Conservation (phyloP, 2,797 vertebrate genomes). For the Myripristis jacobus region DNA sequence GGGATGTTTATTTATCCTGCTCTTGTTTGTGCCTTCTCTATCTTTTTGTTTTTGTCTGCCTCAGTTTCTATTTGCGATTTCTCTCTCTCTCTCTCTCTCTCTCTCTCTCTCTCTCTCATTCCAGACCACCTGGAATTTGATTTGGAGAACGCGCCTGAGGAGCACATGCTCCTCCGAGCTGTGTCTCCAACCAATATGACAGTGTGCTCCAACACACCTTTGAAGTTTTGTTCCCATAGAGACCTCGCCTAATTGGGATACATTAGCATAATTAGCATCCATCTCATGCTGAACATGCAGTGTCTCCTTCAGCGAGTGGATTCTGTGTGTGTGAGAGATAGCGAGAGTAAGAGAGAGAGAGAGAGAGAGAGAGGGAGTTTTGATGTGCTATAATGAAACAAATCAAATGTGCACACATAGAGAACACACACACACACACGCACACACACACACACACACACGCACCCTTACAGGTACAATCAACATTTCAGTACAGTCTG, state of each 20-base stretch:
- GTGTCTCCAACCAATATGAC: conserved; percentile 30
- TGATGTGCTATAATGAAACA: conserved; percentile 31
- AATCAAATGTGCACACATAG: conserved; percentile 20
- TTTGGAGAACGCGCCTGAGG: conserved; percentile 22
- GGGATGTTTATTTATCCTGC: conserved; percentile 13
- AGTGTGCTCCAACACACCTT: conserved; percentile 44
- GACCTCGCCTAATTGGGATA: conserved; percentile 64
- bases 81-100: conserved; percentile 5
- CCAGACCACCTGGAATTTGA: conserved; percentile 40
- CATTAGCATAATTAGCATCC: conserved; percentile 73
- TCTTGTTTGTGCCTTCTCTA: neutral
- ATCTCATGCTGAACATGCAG: conserved; percentile 48
- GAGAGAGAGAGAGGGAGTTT: conserved; percentile 10
- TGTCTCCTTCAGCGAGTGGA: conserved; percentile 13
- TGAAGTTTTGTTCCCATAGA: conserved; percentile 74
- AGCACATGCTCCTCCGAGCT: conserved; percentile 31
- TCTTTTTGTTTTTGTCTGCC: neutral
- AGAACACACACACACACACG: neutral
- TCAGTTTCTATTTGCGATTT: no score
- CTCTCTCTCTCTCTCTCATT: conserved; percentile 3
- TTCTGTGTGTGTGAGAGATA: no score
- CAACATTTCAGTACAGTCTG: neutral
- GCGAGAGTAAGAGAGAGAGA: no score
- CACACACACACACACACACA: neutral
- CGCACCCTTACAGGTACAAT: no score